Base-by-base conservation (phyloP, 92 coral and sea anemone species). In the Scolanthus callimorphus region DNA sequence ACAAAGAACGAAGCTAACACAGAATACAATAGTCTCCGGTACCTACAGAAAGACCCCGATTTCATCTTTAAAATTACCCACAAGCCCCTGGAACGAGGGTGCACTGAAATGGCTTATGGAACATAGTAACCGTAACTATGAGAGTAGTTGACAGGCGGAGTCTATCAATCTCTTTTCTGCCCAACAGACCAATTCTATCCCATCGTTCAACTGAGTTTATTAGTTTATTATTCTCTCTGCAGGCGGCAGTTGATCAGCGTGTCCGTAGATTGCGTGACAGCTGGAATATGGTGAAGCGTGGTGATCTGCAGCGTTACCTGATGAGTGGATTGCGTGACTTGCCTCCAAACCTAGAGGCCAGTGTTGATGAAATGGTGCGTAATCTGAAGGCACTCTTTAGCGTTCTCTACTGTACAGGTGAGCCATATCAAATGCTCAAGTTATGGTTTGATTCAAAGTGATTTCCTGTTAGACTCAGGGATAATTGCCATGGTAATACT, bases 221-320 rank as follows among this genome's bases (percentile, higher is more conserved):
- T n/a, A n/a, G n/a, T n/a, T n/a, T n/a, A n/a, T n/a, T 34, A 34
- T 34, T 34, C 41, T 15, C 6, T 34, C 15, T 15, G 15, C 61
- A 92, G 98, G 76, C 74, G 2, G 82, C 92, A 49, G 65, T 84
- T 17, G 96, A 92, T 39, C 59, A 74, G 52, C 81, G 84, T 50
- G 60, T 88, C 48, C 78, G 86, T n/a, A 72, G 55, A 24, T 34
- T 89, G 19, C 90, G 94, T 17, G 84, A 88, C 37, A 77, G 91
- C 58, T 92, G 98, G 98, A 90, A 92, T 47, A 20, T 62, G 78
- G 96, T 92, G 3, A 92, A 92, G 60, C 67, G 86, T 37, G 57
- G 82, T 37, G 88, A 81, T 49, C 55, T 92, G 24, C 55, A 37
- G 3, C 65, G 79, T 22, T 76, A 66, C 31, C 78, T 92, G 2